Conservation (phyloP, 2,888 invertebrate genomes). For the Bombylius major region DNA sequence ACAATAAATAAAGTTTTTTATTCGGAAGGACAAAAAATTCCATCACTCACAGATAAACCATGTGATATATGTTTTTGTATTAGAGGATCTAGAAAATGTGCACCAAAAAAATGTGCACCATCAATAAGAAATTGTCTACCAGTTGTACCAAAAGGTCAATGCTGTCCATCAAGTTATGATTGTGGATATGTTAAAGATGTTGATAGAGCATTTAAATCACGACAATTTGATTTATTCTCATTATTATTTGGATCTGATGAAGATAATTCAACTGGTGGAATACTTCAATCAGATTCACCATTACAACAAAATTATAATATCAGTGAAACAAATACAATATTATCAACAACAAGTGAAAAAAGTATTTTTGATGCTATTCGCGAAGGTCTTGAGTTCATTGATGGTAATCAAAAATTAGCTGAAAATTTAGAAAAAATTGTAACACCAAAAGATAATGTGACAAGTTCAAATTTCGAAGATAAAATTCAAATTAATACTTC, state of each 20-base stretch:
- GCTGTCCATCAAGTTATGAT: slow-evolving; percentile 74
- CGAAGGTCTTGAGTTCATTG: slow-evolving; percentile 33
- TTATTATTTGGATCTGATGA: slow-evolving; percentile 30
- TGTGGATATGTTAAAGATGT: slow-evolving; percentile 48
- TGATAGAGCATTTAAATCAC: slow-evolving; percentile 25
- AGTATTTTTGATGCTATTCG: slow-evolving; percentile 30
- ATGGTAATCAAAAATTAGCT: slow-evolving; percentile 20
- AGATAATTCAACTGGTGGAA: slow-evolving; percentile 1
- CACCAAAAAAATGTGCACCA: slow-evolving; percentile 62
- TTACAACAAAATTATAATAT: not conserved
- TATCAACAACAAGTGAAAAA: slow-evolving; percentile 19
- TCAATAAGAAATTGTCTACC: slow-evolving; percentile 64
- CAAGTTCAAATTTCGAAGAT: not conserved
- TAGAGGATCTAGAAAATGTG: slow-evolving; percentile 58
- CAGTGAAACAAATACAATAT: not conserved
- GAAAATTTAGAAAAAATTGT: slow-evolving; percentile 23
- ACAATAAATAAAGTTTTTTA: slow-evolving; percentile 46
- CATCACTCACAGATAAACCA: slow-evolving; percentile 35
- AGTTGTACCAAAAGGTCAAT: slow-evolving; percentile 60
- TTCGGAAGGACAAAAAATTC: slow-evolving; percentile 56
- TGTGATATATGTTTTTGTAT: slow-evolving; percentile 76
- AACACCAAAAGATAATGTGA: not conserved
- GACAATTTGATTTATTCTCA: slow-evolving; percentile 33
- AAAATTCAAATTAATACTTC: not conserved
- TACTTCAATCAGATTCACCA: not conserved